Base-by-base conservation (phyloP, 2,113 vertebrate genomes). In the Aegypius monachus region DNA sequence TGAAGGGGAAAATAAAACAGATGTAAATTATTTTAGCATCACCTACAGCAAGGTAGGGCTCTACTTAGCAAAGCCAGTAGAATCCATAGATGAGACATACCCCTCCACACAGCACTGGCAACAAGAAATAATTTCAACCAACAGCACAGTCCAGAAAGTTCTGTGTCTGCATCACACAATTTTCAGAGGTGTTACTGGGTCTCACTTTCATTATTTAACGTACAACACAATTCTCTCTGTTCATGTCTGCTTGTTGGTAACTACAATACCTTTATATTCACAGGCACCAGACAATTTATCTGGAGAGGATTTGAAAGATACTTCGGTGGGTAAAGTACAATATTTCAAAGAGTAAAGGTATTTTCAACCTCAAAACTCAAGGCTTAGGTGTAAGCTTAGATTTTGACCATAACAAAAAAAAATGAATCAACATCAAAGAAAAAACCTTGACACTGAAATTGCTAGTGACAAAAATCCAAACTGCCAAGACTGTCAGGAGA, bases 1-100 rank as follows among this genome's bases (percentile, higher is more conserved):
- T 98, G 93, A 90, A 97, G 93, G 43, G n/a, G 53, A 78, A 92
- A 75, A 93, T 9, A 36, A 71, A 61, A 22, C 3, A 29, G 27
- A 72, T 4, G 13, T 6, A 8, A 87, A 43, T 38, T 67, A 56
- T 65, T 91, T 68, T 9, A 89, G 52, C 74, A 74, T 13, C 17
- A 58, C 13, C 45, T 13, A 6, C 36, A 53, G 63, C 67, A 55
- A 31, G 27, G n/a, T 4, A 52, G n/a, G 61, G 56, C 66, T 91
- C 8, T 1, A 10, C 36, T 31, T 1, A 1, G 65, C 58, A 40
- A 29, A 7, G n/a, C 66, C 75, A 55, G 63, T 5, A 74, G 9
- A 66, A 14, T 2, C 26, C 4, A 2, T 2, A 36, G 40, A 8
- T 7, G 11, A 88, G 40, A 59, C 29, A 7, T 38, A 36, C 4